A percentile compares a stretch with the other conserved stretches of the same genome.
Conservation (phyloP, 1,140 invertebrate species). For the Glossosoma conforme region DNA sequence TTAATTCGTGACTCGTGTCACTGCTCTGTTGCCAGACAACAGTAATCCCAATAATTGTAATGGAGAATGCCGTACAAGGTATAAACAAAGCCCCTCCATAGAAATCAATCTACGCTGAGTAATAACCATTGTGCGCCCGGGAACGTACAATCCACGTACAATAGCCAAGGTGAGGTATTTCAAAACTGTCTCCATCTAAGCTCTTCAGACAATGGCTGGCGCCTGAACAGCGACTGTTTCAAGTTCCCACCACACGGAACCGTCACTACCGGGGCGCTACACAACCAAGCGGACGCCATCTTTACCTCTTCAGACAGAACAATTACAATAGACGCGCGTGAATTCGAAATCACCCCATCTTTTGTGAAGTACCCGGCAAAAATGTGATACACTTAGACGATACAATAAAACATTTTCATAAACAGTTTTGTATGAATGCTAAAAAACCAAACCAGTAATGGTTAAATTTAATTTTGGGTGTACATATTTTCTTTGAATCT, state of each 20-base stretch:
- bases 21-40: background rate
- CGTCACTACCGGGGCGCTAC: slow-evolving; percentile 3
- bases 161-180: slow-evolving; percentile 7
- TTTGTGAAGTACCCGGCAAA: too few species aligned
- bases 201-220: slow-evolving; percentile 10
- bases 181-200: slow-evolving; percentile 15
- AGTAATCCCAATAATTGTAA: background rate
- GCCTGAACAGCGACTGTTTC: background rate
- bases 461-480: too few species aligned
- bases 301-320: too few species aligned
- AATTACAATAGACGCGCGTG: too few species aligned
- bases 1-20: too few species aligned
- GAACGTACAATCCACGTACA: background rate
- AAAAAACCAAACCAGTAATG: too few species aligned
- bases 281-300: too few species aligned
- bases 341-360: too few species aligned
- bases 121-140: slow-evolving; percentile 5
- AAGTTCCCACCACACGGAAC: slow-evolving; percentile 8
- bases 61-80: background rate
- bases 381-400: too few species aligned
- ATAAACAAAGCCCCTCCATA: slow-evolving; percentile 3
- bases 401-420: too few species aligned
- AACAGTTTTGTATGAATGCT: too few species aligned
- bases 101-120: slow-evolving; percentile 15
- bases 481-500: too few species aligned